Conservation (phyloP, 2,888 invertebrate genomes). For the Pollenia angustigena region DNA sequence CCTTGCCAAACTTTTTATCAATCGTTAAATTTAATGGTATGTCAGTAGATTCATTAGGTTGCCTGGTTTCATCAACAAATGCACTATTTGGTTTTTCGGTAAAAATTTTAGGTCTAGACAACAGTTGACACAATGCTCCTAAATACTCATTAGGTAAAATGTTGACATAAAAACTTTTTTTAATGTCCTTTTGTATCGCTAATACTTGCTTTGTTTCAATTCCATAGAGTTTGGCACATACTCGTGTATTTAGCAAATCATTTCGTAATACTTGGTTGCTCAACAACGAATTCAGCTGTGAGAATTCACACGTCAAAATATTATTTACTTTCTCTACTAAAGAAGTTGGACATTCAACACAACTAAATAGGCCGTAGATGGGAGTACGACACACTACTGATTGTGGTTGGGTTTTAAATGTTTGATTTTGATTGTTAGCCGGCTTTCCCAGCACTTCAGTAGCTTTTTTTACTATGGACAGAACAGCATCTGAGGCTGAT, state of each 20-base stretch:
- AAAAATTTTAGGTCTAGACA: constrained; percentile 79
- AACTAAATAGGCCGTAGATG: constrained; percentile 88
- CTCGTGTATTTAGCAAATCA: constrained; percentile 86
- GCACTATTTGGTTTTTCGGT: constrained; percentile 36
- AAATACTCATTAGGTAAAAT: constrained; percentile 89
- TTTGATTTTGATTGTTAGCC: constrained; percentile 86
- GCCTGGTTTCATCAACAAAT: constrained; percentile 11
- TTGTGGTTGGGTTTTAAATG: constrained; percentile 77
- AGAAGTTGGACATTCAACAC: constrained; percentile 90
- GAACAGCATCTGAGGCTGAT: constrained; percentile 94
- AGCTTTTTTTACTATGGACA: constrained; percentile 96
- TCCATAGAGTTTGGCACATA: constrained; percentile 86
- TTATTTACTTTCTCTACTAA: constrained; percentile 90
- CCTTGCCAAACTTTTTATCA: constrained; percentile 76
- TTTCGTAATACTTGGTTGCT: constrained; percentile 86
- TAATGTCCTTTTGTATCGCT: constrained; percentile 73
- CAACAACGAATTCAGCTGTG: constrained; percentile 87
- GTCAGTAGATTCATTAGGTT: constrained; percentile 73
- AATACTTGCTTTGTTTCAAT: constrained; percentile 85
- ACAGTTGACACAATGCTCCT: constrained; percentile 91
- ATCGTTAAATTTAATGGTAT: constrained; percentile 78
- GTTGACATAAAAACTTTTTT: constrained; percentile 86
- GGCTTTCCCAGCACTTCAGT: constrained; percentile 93
- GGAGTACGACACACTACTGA: constrained; percentile 87
- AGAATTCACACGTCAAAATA: constrained; percentile 89